phyloP scores from a whole-genome alignment of 1,140 invertebrate species.

The Drosophila sechellia region DNA sequence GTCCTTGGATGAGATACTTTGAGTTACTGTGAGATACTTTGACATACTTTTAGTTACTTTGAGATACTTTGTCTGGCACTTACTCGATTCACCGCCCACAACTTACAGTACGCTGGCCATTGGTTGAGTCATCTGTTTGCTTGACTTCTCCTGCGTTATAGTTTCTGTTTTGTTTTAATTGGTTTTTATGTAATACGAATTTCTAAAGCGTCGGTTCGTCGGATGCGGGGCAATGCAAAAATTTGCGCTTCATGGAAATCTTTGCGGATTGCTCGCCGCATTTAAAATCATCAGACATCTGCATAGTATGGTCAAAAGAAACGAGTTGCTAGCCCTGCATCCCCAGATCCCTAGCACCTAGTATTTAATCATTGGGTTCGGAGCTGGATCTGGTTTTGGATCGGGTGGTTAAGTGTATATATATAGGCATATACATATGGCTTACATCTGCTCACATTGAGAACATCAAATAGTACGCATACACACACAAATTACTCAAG shows the following conservation, averaged over 20 bases:
- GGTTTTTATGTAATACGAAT: slow-evolving; percentile 15
- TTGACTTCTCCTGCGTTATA: slow-evolving; percentile 2
- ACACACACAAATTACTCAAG: slow-evolving; percentile 38
- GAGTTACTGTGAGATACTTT: too few relatives aligned
- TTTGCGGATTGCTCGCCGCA: slow-evolving; percentile 47
- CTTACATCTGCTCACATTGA: slow-evolving; percentile 14
- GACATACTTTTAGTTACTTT: slow-evolving; percentile 2
- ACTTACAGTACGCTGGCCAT: slow-evolving; percentile 44
- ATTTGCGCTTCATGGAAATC: slow-evolving; percentile 36
- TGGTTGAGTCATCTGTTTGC: slow-evolving; percentile 36
- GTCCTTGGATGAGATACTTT: slow-evolving; percentile 20
- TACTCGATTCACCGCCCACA: slow-evolving; percentile 42
- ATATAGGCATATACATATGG: slow-evolving; percentile 4
- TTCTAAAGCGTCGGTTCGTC: slow-evolving; percentile 5
- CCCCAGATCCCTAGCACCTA: not conserved
- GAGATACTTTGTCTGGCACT: slow-evolving; percentile 22
- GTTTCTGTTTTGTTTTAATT: slow-evolving; percentile 8
- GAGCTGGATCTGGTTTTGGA: not conserved
- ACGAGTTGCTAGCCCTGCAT: slow-evolving; percentile 31
- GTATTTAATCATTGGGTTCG: not conserved
- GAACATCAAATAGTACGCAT: slow-evolving; percentile 34
- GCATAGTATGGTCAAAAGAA: slow-evolving; percentile 85
- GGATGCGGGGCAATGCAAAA: slow-evolving; percentile 60
- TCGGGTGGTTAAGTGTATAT: not conserved
- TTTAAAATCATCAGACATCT: slow-evolving; percentile 83